phyloP scores from a whole-genome alignment of 2,888 invertebrate genomes.

The Latrodectus elegans region DNA sequence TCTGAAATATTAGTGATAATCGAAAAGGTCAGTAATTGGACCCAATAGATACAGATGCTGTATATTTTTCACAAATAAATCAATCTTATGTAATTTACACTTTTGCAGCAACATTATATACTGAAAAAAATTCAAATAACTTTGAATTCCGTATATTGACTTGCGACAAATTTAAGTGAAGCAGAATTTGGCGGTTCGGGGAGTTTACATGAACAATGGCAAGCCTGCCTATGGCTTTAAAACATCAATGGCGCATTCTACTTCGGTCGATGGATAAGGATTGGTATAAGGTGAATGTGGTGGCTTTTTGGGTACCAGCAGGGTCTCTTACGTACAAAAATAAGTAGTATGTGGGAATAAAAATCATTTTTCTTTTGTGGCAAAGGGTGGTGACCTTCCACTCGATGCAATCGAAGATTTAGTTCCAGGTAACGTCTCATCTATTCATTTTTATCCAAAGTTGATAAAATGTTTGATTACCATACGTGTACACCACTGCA shows the following conservation, averaged over 20 bases:
- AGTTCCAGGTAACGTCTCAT: not conserved
- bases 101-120: too few relatives aligned
- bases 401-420: constrained; percentile 13
- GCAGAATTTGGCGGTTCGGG: constrained; percentile 15
- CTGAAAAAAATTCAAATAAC: too few relatives aligned
- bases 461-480: not conserved
- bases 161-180: not conserved
- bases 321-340: constrained; percentile 56
- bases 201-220: constrained; percentile 14
- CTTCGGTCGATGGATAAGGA: constrained; percentile 44
- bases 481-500: not conserved
- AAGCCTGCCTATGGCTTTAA: constrained; percentile 40
- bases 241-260: constrained; percentile 64
- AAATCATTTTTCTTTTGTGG: constrained; percentile 60
- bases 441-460: not conserved
- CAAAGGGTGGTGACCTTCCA: constrained; percentile 32
- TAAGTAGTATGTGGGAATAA: constrained; percentile 62
- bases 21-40: too few relatives aligned
- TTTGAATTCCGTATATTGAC: too few relatives aligned
- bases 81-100: too few relatives aligned
- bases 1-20: too few relatives aligned
- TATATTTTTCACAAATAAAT: too few relatives aligned
- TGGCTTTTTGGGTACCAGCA: constrained; percentile 37
- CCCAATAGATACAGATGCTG: too few relatives aligned
- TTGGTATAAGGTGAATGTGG: constrained; percentile 2